phyloP scores from a whole-genome alignment of 2,888 invertebrate species.

The Ramazzottius varieornatus region DNA sequence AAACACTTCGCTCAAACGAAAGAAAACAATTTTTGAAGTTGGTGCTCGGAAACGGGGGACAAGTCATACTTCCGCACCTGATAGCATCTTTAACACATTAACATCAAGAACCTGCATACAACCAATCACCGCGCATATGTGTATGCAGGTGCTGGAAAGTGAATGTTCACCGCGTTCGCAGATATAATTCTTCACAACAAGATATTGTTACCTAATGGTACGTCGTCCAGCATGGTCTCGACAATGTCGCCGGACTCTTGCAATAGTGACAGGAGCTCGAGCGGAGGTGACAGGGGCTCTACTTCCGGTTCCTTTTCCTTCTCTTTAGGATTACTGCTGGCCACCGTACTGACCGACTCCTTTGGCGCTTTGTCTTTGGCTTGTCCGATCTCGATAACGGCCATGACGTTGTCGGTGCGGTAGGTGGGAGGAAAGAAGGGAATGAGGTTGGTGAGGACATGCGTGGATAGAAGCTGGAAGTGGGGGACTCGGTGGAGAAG shows the following conservation, averaged over 20 bases:
- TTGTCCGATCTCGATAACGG: background rate
- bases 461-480: background rate
- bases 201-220: background rate
- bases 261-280: background rate
- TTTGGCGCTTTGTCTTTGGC: background rate
- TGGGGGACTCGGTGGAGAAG: background rate
- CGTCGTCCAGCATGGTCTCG: background rate
- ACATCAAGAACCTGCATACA: too few species aligned
- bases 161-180: too few species aligned
- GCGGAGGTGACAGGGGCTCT: background rate
- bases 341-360: too few species aligned
- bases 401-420: background rate
- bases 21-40: too few species aligned
- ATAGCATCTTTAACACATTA: too few species aligned
- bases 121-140: too few species aligned
- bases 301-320: background rate
- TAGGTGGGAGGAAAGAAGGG: background rate
- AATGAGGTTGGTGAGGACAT: background rate
- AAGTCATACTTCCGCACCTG: too few species aligned
- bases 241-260: background rate
- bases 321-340: too few species aligned
- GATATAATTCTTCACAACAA: too few species aligned
- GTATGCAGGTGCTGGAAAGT: too few species aligned
- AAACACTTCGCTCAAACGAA: too few species aligned
- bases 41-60: too few species aligned